A percentile compares a stretch with the other conserved stretches of the same genome.
Evolutionary conservation across 2,888 invertebrate species (phyloP).

Genomic region (Oxytorus armatus): DNA sequence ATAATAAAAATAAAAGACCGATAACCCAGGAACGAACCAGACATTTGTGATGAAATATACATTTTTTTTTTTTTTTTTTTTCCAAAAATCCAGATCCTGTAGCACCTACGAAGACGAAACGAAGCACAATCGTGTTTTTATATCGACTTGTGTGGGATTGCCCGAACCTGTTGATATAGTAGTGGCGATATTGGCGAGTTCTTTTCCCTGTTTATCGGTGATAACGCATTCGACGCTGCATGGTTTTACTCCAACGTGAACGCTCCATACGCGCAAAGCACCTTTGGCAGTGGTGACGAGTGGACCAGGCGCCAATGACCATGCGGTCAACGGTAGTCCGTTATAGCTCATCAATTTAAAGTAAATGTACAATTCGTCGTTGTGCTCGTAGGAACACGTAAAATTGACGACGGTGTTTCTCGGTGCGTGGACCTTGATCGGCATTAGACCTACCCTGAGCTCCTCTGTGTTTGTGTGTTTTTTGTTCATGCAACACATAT

Average conservation of each 20-base stretch:
- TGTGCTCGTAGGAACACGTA: conserved; percentile 85
- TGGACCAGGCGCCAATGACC: conserved; percentile 63
- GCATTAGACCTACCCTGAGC: conserved; percentile 85
- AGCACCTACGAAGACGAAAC: not conserved
- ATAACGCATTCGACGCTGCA: conserved; percentile 78
- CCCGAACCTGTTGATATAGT: conserved; percentile 80
- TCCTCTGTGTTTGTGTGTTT: conserved; percentile 80
- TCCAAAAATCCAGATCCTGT: too few species aligned
- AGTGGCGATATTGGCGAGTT: conserved; percentile 77
- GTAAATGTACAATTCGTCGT: conserved; percentile 82
- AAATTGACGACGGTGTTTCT: conserved; percentile 83
- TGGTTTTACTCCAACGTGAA: conserved; percentile 78
- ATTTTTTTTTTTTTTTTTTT: too few species aligned
- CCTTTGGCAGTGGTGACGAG: conserved; percentile 70
- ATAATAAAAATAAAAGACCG: conserved; percentile 14
- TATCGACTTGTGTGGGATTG: conserved; percentile 25
- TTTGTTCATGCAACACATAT: conserved; percentile 72
- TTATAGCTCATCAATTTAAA: conserved; percentile 79
- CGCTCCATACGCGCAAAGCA: conserved; percentile 77
- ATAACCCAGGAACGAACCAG: conserved; percentile 39
- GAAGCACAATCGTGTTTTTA: conserved; percentile 8
- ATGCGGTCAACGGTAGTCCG: conserved; percentile 73
- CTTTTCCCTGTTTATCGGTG: conserved; percentile 73
- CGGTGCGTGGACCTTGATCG: conserved; percentile 83
- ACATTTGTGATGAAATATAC: not conserved